Evolutionary conservation across 2,113 vertebrate genomes (phyloP).

Genomic region (Peucedramus taeniatus): DNA sequence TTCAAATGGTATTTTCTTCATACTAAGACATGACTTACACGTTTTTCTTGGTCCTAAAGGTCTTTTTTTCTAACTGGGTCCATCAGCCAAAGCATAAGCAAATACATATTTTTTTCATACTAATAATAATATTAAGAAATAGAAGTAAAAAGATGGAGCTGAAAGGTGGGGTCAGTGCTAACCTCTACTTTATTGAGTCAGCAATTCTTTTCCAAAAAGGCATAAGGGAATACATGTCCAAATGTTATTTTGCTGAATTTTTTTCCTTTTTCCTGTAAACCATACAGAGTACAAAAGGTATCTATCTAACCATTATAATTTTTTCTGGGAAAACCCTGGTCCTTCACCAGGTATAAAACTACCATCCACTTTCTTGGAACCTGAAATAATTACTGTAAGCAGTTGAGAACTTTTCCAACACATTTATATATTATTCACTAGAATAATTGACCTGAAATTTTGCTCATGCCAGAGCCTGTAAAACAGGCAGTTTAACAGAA

Average conservation of each 20-base stretch:
- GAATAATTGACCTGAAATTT: neutral
- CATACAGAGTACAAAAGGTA: neutral
- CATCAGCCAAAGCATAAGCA: neutral
- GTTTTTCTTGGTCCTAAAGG: neutral
- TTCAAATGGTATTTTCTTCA: neutral
- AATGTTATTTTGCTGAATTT: neutral
- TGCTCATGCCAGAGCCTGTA: neutral
- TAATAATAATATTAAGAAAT: neutral
- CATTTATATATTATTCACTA: neutral
- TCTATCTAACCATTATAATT: neutral
- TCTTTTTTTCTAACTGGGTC: neutral
- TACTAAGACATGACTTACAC: neutral
- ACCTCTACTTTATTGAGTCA: neutral
- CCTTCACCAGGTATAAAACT: neutral
- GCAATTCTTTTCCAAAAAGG: neutral
- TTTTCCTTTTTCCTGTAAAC: neutral
- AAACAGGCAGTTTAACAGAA: neutral
- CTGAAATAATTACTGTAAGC: neutral
- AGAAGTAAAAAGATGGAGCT: neutral
- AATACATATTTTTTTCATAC: neutral
- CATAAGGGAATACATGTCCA: neutral
- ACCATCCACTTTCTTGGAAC: neutral
- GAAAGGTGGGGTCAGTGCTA: neutral
- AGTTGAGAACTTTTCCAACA: neutral
- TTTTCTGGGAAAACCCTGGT: neutral